Evolutionary conservation across 2,113 vertebrate genomes (phyloP).

Genomic region (Micronycteris hirsuta): DNA sequence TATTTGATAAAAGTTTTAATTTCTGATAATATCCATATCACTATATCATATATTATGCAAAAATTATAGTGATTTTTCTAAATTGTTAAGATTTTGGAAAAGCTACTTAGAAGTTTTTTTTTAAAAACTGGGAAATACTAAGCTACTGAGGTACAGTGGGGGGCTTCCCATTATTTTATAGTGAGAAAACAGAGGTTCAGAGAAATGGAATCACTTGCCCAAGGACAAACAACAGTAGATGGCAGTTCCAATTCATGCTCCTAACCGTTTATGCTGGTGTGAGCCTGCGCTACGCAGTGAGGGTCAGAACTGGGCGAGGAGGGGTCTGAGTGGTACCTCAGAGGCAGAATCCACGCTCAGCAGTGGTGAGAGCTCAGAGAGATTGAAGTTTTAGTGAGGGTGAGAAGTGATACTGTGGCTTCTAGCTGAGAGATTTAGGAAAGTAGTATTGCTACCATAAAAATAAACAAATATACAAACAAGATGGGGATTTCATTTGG

Average conservation of each 20-base stretch:
- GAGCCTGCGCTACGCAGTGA: not conserved
- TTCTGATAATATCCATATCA: not conserved
- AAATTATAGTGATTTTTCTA: slow-evolving; percentile 22
- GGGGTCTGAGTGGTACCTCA: not conserved
- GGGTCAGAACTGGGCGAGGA: not conserved
- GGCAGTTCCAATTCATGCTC: not conserved
- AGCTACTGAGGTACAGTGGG: not conserved
- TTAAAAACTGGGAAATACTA: not conserved
- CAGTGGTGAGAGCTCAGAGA: not conserved
- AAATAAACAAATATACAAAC: not conserved
- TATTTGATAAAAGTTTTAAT: not conserved
- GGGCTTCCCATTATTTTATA: not conserved
- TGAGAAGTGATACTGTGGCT: not conserved
- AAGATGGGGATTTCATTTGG: not conserved
- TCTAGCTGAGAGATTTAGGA: not conserved
- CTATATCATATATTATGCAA: not conserved
- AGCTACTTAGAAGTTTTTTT: not conserved
- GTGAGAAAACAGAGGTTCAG: not conserved
- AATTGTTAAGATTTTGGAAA: not conserved
- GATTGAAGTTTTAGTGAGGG: not conserved
- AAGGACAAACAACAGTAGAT: not conserved
- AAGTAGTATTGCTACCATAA: not conserved
- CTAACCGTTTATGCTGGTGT: not conserved
- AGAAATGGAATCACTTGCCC: not conserved
- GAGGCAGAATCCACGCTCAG: not conserved